A percentile compares a stretch with the other conserved stretches of the same genome.
phyloP scores from a whole-genome alignment of 30 jellyfish, hydroid and myxozoan species.

The Hydractinia symbiolongicarpus region DNA sequence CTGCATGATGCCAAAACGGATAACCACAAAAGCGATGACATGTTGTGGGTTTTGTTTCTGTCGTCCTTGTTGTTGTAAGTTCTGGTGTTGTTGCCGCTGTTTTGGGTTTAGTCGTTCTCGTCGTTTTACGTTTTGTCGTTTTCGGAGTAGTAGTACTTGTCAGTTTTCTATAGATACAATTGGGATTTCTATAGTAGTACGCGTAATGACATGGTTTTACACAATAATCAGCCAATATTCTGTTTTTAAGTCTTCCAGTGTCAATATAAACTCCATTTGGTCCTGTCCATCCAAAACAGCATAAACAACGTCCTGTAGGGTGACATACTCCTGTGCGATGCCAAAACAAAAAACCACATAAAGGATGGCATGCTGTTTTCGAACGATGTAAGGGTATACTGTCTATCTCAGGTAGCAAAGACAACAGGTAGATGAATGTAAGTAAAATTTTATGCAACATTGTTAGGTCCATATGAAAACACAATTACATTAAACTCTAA shows the following conservation, averaged over 20 bases:
- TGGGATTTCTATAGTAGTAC: constrained; percentile 30
- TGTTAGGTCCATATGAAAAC: no score
- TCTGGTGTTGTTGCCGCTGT: no score
- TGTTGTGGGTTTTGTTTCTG: no score
- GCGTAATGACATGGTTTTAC: constrained; percentile 51
- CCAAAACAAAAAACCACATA: constrained; percentile 40
- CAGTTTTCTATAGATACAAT: constrained; percentile 2
- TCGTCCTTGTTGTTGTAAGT: no score
- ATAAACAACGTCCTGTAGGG: constrained; percentile 54
- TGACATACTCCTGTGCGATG: constrained; percentile 63
- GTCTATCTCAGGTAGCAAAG: no score
- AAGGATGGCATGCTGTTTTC: constrained; percentile 24
- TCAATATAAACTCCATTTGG: constrained; percentile 42
- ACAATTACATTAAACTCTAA: no score
- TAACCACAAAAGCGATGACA: constrained; percentile 48
- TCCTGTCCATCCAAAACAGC: constrained; percentile 86
- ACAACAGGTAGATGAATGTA: no score
- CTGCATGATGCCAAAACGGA: constrained; percentile 41
- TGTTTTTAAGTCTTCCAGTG: constrained; percentile 10
- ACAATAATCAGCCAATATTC: constrained; percentile 53
- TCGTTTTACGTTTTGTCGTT: no score
- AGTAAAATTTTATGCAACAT: no score
- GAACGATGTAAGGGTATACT: no score
- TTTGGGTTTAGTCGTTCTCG: no score
- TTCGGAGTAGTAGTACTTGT: no score